Base-by-base conservation (phyloP, 2,797 vertebrate species). In the Spheniscus humboldti region DNA sequence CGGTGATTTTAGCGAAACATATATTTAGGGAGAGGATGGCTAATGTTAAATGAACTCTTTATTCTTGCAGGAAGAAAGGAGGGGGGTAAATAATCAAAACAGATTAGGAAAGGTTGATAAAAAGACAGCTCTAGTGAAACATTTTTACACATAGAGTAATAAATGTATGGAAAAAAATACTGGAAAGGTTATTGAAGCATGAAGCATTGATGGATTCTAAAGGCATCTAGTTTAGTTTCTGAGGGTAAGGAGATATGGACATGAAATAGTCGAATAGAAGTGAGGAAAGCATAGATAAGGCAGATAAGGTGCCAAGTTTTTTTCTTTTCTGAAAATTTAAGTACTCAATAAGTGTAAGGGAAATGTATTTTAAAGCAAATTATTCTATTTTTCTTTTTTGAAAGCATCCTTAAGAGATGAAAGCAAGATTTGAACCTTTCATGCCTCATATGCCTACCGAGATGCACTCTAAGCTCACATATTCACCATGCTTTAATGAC, bases 401-500 rank as follows among this genome's bases (percentile, higher is more conserved):
- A 91, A 92, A 64, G 11, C 4, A 30, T 48, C 7, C 5, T 67
- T 72, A 3, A 79, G 50, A 85, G 39, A 47, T 84, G 52, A 81
- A 87, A 92, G 50, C 12, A 66, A 33, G 35, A 43, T 75, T 31
- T 33, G 85, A 80, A 55, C 22, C 16, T 66, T 28, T 94, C 6
- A 18, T 47, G 62, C 84, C 62, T 92, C 55, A 22, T 30, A 19
- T 57, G 12, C 39, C 4, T 64, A 5, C 9, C 37, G 74, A 94
- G 60, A 73, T 57, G 27, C 50, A 64, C 79, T 91, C 20, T 31
- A 43, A 76, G 56, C 55, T 95, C 55, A 35, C 18, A 12, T 33
- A 69, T 94, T 95, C 82, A 50, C 64, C 50, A 7, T 92, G 80
- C 75, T 91, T 91, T 92, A 90, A 77, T 94, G 64, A 82, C 41